These are phyloP conservation scores for Cairina moschata DNA, from an alignment of 2,113 vertebrate genomes.

Conservation along the genomic window DNA sequence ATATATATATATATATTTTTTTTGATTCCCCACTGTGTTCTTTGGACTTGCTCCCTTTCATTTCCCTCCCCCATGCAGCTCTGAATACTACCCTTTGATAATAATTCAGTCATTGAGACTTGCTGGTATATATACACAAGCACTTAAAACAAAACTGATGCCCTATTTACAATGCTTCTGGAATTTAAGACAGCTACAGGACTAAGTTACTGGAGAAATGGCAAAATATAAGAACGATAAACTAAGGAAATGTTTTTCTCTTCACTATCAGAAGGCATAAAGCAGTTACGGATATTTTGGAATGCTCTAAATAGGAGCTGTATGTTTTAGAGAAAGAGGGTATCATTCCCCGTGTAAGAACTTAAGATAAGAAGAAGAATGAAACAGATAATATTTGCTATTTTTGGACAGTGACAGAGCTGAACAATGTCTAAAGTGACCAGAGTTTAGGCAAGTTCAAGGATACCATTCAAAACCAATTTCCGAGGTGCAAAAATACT, in stretches of 20 bases:
- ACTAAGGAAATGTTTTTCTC: neutral
- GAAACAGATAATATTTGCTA: neutral
- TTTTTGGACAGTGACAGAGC: neutral
- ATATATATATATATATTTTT: too few relatives aligned
- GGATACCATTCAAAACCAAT: neutral
- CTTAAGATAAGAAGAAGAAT: neutral
- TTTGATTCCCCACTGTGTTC: neutral
- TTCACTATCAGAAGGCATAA: conserved; percentile 1
- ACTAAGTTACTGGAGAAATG: neutral
- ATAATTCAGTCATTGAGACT: neutral
- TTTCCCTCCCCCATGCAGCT: neutral
- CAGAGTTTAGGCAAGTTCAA: neutral
- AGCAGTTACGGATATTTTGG: neutral
- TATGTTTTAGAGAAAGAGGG: neutral
- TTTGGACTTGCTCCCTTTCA: neutral
- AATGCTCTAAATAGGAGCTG: neutral
- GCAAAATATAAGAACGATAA: neutral
- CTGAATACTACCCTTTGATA: neutral
- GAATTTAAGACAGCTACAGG: neutral
- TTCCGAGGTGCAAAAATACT: neutral
- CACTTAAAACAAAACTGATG: neutral
- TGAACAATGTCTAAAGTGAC: neutral
- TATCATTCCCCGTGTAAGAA: neutral
- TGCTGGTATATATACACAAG: neutral
- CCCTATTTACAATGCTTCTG: neutral